Base-by-base conservation (phyloP, 35 echinoderm and acorn worm species). In the Apostichopus parvimensis region DNA sequence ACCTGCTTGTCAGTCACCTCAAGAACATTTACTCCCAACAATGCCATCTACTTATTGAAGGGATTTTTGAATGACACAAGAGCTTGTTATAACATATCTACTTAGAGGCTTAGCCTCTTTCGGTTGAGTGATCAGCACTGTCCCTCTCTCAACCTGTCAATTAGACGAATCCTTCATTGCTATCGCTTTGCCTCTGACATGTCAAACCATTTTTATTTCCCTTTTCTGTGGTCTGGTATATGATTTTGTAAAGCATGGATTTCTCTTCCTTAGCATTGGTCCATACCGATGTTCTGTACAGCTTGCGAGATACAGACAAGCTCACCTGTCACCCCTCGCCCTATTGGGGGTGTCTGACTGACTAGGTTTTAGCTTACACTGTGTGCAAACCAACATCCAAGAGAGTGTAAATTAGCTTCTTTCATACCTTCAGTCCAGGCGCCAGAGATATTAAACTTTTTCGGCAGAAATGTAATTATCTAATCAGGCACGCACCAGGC, bases 391-490 rank as follows among this genome's bases (percentile, higher is more conserved):
- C 77, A 79, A 53, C 79, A 82, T 82, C 79, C 34, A 45, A 45
- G 34, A 45, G 54, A 82, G 79, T 82, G 79, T 82, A 82, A 82
- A 82, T 82, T 82, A 82, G 79, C 52, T 56, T 53, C 55, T 53
- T 17, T 82, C 79, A 82, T 82, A 82, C 79, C 79, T 82, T 82
- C 79, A 54, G 34, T 45, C 79, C 55, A 34, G 79, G 79, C 79
- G 79, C 79, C 81, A 84, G 24, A 17, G 54, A 84, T 84, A 84
- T 84, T 84, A 84, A 84, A 84, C 81, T 84, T 84, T 84, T 61
- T 56, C 81, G 53, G 81, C 54, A 59, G 81, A 84, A 84, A 84
- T 84, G 81, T 84, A 84, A 84, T 84, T 84, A 84, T 84, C 81
- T 84, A 84, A 84, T 84, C 81, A 84, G 24, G 81, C 81, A 84